Percentiles rank a stretch among this genome's conserved stretches.
Evolutionary conservation across 2,888 invertebrate species (phyloP).

Genomic region (Caenorhabditis virilis): DNA sequence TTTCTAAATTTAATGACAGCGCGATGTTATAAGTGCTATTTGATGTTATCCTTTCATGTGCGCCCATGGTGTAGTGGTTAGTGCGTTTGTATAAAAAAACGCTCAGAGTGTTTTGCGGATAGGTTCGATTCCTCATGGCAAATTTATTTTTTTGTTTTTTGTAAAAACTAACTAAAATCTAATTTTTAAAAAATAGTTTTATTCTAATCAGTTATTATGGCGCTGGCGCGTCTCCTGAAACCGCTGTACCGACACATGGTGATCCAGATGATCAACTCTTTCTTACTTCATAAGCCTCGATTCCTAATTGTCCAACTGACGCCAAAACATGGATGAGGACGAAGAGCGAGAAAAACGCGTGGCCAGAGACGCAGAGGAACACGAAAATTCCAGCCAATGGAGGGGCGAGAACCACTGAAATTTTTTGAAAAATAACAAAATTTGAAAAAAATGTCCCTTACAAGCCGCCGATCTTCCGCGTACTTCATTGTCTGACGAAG

Average conservation of each 20-base stretch:
- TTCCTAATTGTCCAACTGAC: constrained; percentile 33
- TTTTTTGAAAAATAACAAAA: neutral
- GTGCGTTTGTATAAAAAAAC: neutral
- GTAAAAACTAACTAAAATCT: neutral
- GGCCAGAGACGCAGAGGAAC: constrained; percentile 39
- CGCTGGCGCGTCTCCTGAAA: neutral
- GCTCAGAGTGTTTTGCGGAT: neutral
- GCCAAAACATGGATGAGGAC: constrained; percentile 38
- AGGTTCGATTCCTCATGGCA: neutral
- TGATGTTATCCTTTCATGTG: neutral
- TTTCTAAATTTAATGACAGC: too few relatives aligned
- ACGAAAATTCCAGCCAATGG: constrained; percentile 30
- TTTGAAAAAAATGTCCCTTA: too few relatives aligned
- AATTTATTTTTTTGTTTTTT: neutral
- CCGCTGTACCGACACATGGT: neutral
- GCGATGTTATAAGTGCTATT: neutral
- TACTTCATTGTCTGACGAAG: constrained; percentile 32
- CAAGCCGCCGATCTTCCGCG: constrained; percentile 20
- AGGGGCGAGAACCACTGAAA: constrained; percentile 18
- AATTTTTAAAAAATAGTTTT: neutral
- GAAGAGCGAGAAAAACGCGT: constrained; percentile 41
- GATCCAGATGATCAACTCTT: constrained; percentile 7
- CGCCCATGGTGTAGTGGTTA: neutral
- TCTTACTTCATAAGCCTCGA: constrained; percentile 35
- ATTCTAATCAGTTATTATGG: neutral